Percentiles rank a stretch among this genome's conserved stretches.
Conservation (phyloP, 2,797 vertebrate species). For the Coilia nasus region DNA sequence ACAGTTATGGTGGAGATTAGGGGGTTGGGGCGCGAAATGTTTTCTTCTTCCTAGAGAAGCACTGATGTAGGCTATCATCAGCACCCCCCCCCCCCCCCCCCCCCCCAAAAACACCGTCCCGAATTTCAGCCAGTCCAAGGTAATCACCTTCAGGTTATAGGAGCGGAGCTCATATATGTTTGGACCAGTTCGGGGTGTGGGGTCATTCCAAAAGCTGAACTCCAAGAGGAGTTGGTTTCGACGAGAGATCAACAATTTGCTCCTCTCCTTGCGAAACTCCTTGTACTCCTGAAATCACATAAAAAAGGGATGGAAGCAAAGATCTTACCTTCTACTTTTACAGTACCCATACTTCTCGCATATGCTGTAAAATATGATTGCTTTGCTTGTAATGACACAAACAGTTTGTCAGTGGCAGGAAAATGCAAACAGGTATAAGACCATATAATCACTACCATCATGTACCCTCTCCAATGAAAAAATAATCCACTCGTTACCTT, state of each 20-base stretch:
- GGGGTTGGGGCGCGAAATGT: too few relatives aligned
- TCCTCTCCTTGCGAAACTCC: slow-evolving; percentile 89
- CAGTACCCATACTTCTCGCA: too few relatives aligned
- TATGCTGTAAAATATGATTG: too few relatives aligned
- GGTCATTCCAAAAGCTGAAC: slow-evolving; percentile 98
- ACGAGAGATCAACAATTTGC: slow-evolving; percentile 90
- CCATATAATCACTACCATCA: too few relatives aligned
- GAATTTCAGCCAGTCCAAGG: not conserved
- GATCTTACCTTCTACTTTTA: not conserved
- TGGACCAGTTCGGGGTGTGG: slow-evolving; percentile 84
- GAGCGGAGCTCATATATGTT: slow-evolving; percentile 93
- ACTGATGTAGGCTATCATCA: too few relatives aligned
- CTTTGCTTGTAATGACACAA: too few relatives aligned
- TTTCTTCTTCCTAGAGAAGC: too few relatives aligned
- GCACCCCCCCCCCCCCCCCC: too few relatives aligned
- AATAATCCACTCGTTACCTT: slow-evolving; percentile 70
- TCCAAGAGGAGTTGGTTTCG: slow-evolving; percentile 93
- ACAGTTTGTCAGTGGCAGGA: too few relatives aligned
- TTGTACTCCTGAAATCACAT: slow-evolving; percentile 79
- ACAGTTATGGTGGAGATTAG: too few relatives aligned
- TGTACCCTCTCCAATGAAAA: not conserved
- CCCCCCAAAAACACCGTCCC: too few relatives aligned
- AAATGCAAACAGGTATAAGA: too few relatives aligned
- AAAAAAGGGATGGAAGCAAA: not conserved
- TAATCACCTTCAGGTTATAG: slow-evolving; percentile 86